These are phyloP conservation scores for Lutra lutra DNA, from an alignment of 2,797 vertebrate species.

Conservation along the genomic window DNA sequence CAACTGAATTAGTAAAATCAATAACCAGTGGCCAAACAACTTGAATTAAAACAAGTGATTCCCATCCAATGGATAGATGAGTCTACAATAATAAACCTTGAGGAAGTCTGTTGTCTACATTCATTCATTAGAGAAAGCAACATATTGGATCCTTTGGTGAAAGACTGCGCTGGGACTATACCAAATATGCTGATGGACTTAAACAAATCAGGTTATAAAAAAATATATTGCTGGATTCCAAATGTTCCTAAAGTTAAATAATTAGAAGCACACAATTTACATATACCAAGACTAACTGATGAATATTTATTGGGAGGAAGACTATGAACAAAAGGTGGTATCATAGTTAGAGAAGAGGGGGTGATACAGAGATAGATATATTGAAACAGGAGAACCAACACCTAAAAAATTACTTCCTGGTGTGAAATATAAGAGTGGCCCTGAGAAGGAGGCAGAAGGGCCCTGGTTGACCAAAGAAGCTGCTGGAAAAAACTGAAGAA, in stretches of 20 bases:
- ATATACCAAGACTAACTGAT: background rate
- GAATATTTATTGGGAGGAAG: background rate
- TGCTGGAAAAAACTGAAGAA: background rate
- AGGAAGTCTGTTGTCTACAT: background rate
- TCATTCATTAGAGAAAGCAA: background rate
- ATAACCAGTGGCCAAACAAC: background rate
- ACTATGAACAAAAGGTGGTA: background rate
- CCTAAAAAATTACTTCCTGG: background rate
- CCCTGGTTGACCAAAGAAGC: background rate
- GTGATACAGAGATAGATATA: background rate
- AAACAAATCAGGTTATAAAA: background rate
- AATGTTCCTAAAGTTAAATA: conserved; percentile 18
- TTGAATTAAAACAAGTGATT: background rate
- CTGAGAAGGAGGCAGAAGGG: background rate
- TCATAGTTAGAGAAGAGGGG: background rate
- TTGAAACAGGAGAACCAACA: background rate
- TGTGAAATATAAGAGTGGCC: background rate
- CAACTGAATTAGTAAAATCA: conserved; percentile 26
- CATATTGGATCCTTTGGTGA: background rate
- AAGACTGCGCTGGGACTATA: background rate
- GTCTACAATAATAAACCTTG: background rate
- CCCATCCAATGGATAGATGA: background rate
- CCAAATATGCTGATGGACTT: background rate
- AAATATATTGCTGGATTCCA: background rate
- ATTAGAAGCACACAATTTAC: background rate